These are phyloP conservation scores for Lagopus muta DNA, from an alignment of 2,113 vertebrate genomes.

Conservation along the genomic window DNA sequence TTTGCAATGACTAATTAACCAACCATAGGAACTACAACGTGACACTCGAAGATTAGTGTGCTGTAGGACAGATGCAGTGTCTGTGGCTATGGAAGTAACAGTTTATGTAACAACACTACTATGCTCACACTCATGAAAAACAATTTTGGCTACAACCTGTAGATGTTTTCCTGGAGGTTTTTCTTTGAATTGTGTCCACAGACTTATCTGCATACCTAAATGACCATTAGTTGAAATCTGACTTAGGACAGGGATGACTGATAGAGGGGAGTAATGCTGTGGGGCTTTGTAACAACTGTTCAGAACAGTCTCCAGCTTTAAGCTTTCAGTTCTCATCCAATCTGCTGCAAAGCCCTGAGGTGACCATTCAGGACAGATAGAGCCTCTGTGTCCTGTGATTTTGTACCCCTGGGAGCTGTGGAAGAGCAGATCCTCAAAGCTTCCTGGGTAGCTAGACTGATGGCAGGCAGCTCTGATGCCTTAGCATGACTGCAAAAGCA, in stretches of 20 bases:
- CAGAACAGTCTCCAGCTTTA: not conserved
- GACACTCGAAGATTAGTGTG: not conserved
- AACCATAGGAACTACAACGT: not conserved
- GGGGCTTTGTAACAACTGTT: not conserved
- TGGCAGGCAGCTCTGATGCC: not conserved
- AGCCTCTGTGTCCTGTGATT: not conserved
- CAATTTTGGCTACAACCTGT: not conserved
- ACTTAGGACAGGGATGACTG: not conserved
- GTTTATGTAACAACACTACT: not conserved
- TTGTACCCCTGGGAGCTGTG: not conserved
- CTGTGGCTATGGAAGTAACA: accelerated
- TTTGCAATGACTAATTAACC: not conserved
- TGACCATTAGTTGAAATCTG: not conserved
- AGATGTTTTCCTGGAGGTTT: not conserved
- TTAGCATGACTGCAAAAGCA: not conserved
- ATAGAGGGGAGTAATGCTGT: accelerated
- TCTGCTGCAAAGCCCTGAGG: not conserved
- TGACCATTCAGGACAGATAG: not conserved
- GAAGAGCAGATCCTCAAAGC: not conserved
- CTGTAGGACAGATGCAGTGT: not conserved
- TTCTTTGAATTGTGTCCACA: not conserved
- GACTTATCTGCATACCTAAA: not conserved
- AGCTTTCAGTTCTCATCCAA: not conserved
- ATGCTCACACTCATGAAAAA: not conserved
- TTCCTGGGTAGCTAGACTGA: not conserved